Evolutionary conservation across 2,888 invertebrate genomes (phyloP).

Genomic region (Serripes groenlandicus): DNA sequence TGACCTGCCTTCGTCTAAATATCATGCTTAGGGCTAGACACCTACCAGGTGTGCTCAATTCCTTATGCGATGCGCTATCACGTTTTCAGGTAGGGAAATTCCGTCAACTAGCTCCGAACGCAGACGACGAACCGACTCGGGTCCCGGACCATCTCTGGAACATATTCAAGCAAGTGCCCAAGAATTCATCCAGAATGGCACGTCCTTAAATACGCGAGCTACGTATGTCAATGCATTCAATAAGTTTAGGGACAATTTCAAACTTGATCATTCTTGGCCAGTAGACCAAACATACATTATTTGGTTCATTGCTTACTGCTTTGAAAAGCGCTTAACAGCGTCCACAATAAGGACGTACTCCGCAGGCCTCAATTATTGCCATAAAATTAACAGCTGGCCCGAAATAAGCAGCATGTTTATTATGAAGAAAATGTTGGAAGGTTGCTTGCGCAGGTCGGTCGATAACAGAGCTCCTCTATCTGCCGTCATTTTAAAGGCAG

Average conservation of each 20-base stretch:
- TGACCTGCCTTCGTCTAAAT: not conserved
- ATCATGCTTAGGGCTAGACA: conserved; percentile 2
- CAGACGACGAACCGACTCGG: conserved; percentile 6
- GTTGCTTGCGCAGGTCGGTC: not conserved
- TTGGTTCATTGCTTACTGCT: not conserved
- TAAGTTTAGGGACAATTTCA: not conserved
- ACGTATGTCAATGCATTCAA: not conserved
- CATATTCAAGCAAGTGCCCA: not conserved
- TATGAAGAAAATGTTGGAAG: not conserved
- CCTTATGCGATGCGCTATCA: conserved; percentile 21
- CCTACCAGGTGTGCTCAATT: too few species aligned
- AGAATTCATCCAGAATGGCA: too few species aligned
- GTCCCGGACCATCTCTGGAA: conserved; percentile 8
- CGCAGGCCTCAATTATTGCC: too few species aligned
- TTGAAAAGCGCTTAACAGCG: not conserved
- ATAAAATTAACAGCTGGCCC: not conserved
- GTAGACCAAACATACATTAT: not conserved
- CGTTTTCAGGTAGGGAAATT: conserved; percentile 10
- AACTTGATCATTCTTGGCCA: not conserved
- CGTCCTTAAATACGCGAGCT: not conserved
- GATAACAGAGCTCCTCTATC: not conserved
- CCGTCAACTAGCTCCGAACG: conserved; percentile 6
- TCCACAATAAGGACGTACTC: too few species aligned
- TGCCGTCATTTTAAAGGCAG: not conserved
- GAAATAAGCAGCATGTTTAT: not conserved